Conservation (phyloP, 2,797 vertebrate genomes). For the Anguilla anguilla region DNA sequence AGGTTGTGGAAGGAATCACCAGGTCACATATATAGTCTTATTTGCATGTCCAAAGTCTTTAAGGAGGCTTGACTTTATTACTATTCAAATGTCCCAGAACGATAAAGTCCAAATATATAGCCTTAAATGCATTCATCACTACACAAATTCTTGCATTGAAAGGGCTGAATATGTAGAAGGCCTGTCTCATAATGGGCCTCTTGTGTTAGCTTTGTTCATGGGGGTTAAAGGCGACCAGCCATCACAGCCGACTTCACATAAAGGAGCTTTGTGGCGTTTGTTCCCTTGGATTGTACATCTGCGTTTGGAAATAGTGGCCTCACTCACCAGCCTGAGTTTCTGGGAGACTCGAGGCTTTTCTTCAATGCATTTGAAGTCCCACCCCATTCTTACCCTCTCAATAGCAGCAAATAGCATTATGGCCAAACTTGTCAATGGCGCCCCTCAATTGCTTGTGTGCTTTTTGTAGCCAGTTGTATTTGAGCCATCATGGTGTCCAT, state of each 20-base stretch:
- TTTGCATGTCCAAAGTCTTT: neutral
- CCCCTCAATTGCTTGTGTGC: neutral
- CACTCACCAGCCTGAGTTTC: constrained; percentile 37
- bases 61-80: neutral
- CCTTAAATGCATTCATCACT: neutral
- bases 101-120: neutral
- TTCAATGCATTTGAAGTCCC: neutral
- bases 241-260: constrained; percentile 47
- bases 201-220: constrained; percentile 53
- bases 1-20: neutral
- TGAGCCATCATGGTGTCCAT: neutral
- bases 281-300: constrained; percentile 49
- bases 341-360: neutral
- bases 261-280: constrained; percentile 54
- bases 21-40: neutral
- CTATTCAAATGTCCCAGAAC: neutral
- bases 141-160: constrained; percentile 16
- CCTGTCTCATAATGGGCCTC: constrained; percentile 46
- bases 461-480: neutral
- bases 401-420: neutral
- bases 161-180: constrained; percentile 28
- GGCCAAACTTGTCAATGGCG: neutral
- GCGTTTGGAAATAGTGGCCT: constrained; percentile 43
- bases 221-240: constrained; percentile 55
- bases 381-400: neutral